Evolutionary conservation across 2,888 invertebrate genomes (phyloP), one percentile per base, ranked within the genome.

Genomic region (Pemphredon lugubris): DNA sequence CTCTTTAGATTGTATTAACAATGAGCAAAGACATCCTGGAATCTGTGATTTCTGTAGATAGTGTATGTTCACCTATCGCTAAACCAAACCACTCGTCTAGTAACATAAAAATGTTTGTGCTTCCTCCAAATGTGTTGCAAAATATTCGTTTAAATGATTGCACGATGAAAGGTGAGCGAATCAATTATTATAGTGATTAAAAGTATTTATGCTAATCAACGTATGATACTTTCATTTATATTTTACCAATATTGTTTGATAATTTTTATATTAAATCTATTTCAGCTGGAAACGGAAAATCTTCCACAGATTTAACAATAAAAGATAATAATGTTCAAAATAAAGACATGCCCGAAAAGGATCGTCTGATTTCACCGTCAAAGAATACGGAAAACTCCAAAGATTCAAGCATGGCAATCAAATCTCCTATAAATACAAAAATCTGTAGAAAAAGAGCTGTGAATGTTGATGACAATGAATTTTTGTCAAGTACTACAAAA

Each of bases 71-170:
- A 40, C 7, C 40, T 47, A 13, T 34, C 14, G 42, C 2, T 54
- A 77, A 48, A 42, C 23, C 44, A 4, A 34, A 11, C 20, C 7
- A 44, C 2, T 16, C 37, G 23, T 37, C 32, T 2, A 23, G 16
- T 13, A 39, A 51, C 14, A 72, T 63, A 21, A 71, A 66, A 57
- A 75, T 78, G 64, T 77, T 79, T 42, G 53, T 74, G 58, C 11
- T 75, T 26, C 48, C 73, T 14, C 70, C 77, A 26, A 68, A 74
- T 51, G 20, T 76, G 18, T 70, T 81, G 14, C 64, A 79, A 51
- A 64, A 61, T 32, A 68, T 80, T 60, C 7, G 50, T 37, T 21
- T 75, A 2, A 63, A 55, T 44, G 30, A 71, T 11, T 18, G 47
- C 44, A 13, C 48, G 5, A 14, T 3, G 9, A 70, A 70, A 30